These are phyloP conservation scores for Trachelus iudaicus DNA, from an alignment of 2,888 invertebrate species.

Conservation along the genomic window DNA sequence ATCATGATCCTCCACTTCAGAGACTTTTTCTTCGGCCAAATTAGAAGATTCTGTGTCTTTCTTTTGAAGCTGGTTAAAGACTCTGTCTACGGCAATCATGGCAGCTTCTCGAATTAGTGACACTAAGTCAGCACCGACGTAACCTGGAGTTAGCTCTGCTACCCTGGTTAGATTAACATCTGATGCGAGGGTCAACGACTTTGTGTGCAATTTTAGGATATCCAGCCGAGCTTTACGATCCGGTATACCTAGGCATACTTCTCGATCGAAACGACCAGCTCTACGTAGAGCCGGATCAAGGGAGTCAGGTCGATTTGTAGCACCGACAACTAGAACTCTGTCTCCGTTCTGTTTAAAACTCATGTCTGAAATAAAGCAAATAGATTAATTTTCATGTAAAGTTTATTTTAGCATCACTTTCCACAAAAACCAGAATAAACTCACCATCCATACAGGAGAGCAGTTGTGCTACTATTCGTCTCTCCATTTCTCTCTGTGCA, in stretches of 20 bases:
- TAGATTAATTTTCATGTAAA: background rate
- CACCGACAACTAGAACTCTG: conserved; percentile 89
- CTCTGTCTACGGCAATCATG: conserved; percentile 83
- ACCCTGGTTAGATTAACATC: conserved; percentile 79
- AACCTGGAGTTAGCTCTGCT: conserved; percentile 92
- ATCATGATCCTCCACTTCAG: background rate
- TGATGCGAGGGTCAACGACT: conserved; percentile 75
- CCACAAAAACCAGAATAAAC: conserved; percentile 20
- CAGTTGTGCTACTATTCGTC: conserved; percentile 93
- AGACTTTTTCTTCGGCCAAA: background rate
- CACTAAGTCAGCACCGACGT: conserved; percentile 93
- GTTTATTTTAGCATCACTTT: background rate
- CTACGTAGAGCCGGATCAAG: conserved; percentile 92
- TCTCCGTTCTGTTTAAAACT: conserved; percentile 68
- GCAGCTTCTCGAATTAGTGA: conserved; percentile 89
- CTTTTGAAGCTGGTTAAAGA: background rate
- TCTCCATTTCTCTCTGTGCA: conserved; percentile 96
- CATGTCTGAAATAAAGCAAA: conserved; percentile 62
- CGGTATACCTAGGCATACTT: conserved; percentile 94
- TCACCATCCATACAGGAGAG: conserved; percentile 88
- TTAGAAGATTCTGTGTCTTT: background rate
- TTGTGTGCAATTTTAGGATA: conserved; percentile 80
- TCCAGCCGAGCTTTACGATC: conserved; percentile 83
- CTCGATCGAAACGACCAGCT: conserved; percentile 93
- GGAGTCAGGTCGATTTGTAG: conserved; percentile 92